A percentile compares a stretch with the other conserved stretches of the same genome.
phyloP scores from a whole-genome alignment of 2,888 invertebrate species.

The Priocnemis perturbator region DNA sequence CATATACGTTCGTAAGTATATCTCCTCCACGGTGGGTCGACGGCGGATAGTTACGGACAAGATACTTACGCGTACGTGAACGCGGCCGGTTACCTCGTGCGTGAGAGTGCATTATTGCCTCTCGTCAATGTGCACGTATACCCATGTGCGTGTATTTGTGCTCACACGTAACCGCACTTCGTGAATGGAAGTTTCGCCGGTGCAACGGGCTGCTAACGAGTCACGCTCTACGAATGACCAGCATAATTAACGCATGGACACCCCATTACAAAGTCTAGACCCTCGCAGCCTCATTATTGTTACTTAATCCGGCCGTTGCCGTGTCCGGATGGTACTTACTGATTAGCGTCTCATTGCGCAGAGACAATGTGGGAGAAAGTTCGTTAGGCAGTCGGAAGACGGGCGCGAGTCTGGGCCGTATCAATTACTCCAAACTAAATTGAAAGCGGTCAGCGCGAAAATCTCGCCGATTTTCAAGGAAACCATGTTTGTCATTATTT shows the following conservation, averaged over 20 bases:
- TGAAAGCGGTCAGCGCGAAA: no score
- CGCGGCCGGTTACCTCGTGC: conserved; percentile 26
- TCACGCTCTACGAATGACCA: conserved; percentile 64
- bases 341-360: no score
- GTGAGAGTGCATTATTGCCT: conserved; percentile 11
- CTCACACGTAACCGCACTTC: background rate
- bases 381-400: no score
- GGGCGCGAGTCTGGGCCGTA: no score
- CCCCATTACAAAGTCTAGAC: conserved; percentile 54
- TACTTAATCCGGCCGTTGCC: conserved; percentile 15
- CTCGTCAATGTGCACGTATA: background rate
- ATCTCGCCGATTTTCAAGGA: no score
- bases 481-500: no score
- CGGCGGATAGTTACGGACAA: no score
- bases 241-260: conserved; percentile 66
- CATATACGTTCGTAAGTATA: no score
- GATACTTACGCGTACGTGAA: conserved; percentile 6
- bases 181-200: conserved; percentile 35
- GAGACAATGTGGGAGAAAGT: no score
- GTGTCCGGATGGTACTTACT: background rate
- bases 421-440: no score
- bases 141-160: conserved; percentile 8
- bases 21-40: no score
- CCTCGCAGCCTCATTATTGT: conserved; percentile 53
- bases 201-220: conserved; percentile 61